Evolutionary conservation across 2,888 invertebrate species (phyloP).

Genomic region (Fragum whitleyi): DNA sequence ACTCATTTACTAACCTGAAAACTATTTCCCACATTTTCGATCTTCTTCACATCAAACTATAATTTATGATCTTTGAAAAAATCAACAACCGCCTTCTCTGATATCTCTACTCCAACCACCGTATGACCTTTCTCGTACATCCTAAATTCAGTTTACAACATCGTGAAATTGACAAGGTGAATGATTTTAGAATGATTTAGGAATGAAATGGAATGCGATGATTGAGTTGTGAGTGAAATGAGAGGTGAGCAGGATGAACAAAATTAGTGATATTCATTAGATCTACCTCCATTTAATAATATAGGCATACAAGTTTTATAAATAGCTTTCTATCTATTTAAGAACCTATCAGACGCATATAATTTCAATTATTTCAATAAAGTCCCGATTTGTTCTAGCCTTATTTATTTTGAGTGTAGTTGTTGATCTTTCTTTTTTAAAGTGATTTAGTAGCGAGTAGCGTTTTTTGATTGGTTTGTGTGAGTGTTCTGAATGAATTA

Average conservation of each 20-base stretch:
- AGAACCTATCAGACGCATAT: too few relatives aligned
- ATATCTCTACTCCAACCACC: constrained; percentile 67
- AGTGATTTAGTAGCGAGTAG: background rate
- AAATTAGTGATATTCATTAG: too few relatives aligned
- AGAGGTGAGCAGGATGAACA: background rate
- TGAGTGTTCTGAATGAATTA: too few relatives aligned
- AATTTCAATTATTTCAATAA: too few relatives aligned
- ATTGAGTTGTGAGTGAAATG: background rate
- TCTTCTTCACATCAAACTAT: constrained; percentile 42
- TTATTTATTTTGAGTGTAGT: too few relatives aligned
- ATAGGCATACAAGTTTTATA: too few relatives aligned
- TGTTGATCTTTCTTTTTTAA: background rate
- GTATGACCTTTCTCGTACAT: constrained; percentile 65
- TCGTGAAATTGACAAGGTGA: too few relatives aligned
- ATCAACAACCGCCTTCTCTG: constrained; percentile 62
- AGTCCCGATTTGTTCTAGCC: too few relatives aligned
- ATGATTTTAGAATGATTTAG: too few relatives aligned
- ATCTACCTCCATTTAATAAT: background rate
- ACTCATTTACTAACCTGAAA: constrained; percentile 61
- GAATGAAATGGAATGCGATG: background rate
- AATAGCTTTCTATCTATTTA: too few relatives aligned
- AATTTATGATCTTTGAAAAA: constrained; percentile 68
- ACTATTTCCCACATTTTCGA: constrained; percentile 50
- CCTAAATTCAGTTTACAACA: too few relatives aligned
- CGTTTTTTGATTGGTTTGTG: too few relatives aligned